Evolutionary conservation across 1,140 invertebrate species (phyloP).

Genomic region (Apocrypta bakeri): DNA sequence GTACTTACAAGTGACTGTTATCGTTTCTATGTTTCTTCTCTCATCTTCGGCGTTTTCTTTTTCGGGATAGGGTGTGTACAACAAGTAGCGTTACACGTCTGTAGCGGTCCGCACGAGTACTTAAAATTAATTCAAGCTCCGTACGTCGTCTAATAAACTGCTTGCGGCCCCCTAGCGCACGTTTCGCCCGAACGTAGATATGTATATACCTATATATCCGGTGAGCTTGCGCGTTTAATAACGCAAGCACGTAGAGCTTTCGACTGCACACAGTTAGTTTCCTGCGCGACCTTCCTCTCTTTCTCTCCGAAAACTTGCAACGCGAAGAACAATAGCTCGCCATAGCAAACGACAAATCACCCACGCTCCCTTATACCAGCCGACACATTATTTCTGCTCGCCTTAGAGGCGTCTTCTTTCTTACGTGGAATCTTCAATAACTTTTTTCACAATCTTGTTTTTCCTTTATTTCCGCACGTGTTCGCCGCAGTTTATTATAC

Average conservation of each 20-base stretch:
- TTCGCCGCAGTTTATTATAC: not conserved
- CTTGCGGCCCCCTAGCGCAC: conserved; percentile 47
- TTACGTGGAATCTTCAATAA: conserved; percentile 17
- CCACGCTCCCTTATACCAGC: not conserved
- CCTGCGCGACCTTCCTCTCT: conserved; percentile 59
- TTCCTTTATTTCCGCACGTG: conserved; percentile 9
- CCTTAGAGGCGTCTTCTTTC: not conserved
- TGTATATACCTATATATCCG: conserved; percentile 19
- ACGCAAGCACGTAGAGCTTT: conserved; percentile 65
- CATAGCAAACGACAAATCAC: conserved; percentile 32
- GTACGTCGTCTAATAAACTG: conserved; percentile 57
- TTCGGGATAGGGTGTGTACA: not conserved
- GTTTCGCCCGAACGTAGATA: conserved; percentile 54
- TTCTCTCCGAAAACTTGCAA: conserved; percentile 43
- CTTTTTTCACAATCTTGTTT: not conserved
- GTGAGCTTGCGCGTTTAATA: conserved; percentile 58
- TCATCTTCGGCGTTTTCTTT: not conserved
- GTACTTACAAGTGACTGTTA: not conserved
- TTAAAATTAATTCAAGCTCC: conserved; percentile 48
- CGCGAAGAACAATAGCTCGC: conserved; percentile 36
- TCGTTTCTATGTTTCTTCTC: not conserved
- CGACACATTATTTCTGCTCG: conserved; percentile 32
- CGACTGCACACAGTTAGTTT: conserved; percentile 63
- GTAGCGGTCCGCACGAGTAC: not conserved
- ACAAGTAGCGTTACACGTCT: conserved; percentile 16